Conservation (phyloP, 2,888 invertebrate species). For the Sclerodermus sp. region DNA sequence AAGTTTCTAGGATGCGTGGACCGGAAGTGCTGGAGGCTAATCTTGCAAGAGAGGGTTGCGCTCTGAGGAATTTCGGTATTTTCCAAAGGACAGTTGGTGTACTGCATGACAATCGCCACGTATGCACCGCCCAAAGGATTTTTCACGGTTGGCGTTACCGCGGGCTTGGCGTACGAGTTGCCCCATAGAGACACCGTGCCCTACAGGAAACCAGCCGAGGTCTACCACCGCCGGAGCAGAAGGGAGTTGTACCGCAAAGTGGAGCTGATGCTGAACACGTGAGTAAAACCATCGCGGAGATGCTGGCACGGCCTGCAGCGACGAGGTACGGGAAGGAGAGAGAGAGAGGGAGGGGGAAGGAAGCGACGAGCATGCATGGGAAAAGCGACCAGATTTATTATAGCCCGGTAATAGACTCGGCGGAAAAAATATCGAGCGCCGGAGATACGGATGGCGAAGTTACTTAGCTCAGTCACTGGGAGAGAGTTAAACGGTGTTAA, state of each 20-base stretch:
- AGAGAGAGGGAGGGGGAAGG: constrained; percentile 3
- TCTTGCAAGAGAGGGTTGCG: too few species aligned
- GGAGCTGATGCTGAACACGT: constrained; percentile 66
- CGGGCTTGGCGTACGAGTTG: constrained; percentile 76
- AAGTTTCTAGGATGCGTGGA: too few species aligned
- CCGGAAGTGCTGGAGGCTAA: too few species aligned
- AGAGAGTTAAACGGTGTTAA: too few species aligned
- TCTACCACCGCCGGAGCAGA: constrained; percentile 65
- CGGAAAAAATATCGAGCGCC: too few species aligned
- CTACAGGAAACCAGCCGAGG: constrained; percentile 53
- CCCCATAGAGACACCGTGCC: constrained; percentile 64
- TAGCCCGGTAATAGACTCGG: too few species aligned
- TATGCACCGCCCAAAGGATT: constrained; percentile 62
- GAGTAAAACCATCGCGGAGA: constrained; percentile 52
- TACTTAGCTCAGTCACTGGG: too few species aligned
- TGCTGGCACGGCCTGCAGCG: neutral
- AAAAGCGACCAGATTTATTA: neutral
- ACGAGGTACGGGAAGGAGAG: constrained; percentile 3
- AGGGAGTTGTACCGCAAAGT: constrained; percentile 66
- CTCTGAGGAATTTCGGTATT: too few species aligned
- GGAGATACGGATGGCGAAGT: too few species aligned
- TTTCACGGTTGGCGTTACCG: constrained; percentile 72
- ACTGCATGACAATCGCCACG: constrained; percentile 65
- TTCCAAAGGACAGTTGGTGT: constrained; percentile 58
- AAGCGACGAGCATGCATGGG: constrained; percentile 1